A percentile compares a stretch with the other conserved stretches of the same genome.
These are phyloP conservation scores for Dreissena polymorpha DNA, from an alignment of 1,140 invertebrate species.

Conservation along the genomic window DNA sequence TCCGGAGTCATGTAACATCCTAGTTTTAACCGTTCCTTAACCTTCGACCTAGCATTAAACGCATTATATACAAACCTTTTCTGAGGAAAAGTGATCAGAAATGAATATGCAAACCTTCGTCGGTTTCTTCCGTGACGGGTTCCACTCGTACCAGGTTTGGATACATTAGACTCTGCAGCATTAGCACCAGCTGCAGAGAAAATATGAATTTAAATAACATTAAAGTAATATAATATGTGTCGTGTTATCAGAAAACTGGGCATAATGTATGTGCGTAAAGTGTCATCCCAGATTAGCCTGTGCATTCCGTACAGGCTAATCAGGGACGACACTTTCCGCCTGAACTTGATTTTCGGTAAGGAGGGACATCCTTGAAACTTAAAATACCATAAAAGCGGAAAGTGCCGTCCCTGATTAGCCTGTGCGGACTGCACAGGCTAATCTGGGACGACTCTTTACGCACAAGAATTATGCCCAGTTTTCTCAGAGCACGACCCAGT, in stretches of 20 bases:
- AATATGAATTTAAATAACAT: background rate
- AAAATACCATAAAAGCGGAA: no score
- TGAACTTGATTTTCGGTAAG: no score
- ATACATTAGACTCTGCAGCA: constrained; percentile 48
- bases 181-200: constrained; percentile 14
- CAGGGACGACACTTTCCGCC: no score
- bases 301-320: no score
- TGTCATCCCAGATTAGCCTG: no score
- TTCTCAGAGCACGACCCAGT: no score
- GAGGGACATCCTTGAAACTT: no score
- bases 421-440: no score
- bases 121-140: constrained; percentile 11
- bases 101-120: constrained; percentile 6
- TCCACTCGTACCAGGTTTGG: constrained; percentile 31
- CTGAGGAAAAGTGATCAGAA: background rate
- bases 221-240: background rate
- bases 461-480: no score
- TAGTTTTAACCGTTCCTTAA: background rate
- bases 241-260: background rate
- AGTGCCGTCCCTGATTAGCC: no score
- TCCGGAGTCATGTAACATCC: background rate
- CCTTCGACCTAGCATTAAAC: background rate
- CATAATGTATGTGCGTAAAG: no score
- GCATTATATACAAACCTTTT: background rate
- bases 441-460: no score